Evolutionary conservation across 2,113 vertebrate genomes (phyloP).

Genomic region (Turdus rufiventris): DNA sequence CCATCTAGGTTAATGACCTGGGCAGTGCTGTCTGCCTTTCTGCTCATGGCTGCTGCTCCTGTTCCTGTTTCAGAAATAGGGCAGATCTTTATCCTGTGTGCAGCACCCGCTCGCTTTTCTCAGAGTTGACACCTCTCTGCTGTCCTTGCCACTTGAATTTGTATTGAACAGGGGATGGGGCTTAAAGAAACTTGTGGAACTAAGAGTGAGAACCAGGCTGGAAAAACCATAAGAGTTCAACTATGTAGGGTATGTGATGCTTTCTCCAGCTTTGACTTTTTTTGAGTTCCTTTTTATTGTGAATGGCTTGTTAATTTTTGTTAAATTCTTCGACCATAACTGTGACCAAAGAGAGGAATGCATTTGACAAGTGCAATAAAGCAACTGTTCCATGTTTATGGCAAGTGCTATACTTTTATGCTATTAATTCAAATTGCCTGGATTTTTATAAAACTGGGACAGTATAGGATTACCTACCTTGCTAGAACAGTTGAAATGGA

Average conservation of each 20-base stretch:
- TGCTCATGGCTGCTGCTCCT: background rate
- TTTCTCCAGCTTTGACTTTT: conserved; percentile 32
- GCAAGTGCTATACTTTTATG: conserved; percentile 67
- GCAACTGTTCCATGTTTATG: conserved; percentile 72
- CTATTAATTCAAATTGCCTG: conserved; percentile 71
- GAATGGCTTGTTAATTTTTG: conserved; percentile 58
- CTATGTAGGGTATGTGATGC: background rate
- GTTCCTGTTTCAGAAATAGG: background rate
- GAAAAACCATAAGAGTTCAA: background rate
- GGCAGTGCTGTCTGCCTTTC: background rate
- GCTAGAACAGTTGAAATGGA: conserved; percentile 68
- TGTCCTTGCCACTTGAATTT: background rate
- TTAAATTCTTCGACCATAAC: conserved; percentile 67
- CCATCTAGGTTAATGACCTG: background rate
- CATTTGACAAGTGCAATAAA: conserved; percentile 70
- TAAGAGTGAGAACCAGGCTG: background rate
- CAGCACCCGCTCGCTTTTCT: background rate
- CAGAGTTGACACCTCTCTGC: background rate
- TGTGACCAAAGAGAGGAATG: conserved; percentile 83
- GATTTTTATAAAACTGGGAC: conserved; percentile 68
- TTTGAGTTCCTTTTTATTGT: conserved; percentile 46
- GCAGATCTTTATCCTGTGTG: background rate
- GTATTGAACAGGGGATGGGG: background rate
- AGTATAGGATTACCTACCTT: conserved; percentile 74
- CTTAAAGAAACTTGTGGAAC: background rate